Evolutionary conservation across 2,797 vertebrate species (phyloP), one percentile per base, ranked within the genome.

Genomic region (Masticophis lateralis): DNA sequence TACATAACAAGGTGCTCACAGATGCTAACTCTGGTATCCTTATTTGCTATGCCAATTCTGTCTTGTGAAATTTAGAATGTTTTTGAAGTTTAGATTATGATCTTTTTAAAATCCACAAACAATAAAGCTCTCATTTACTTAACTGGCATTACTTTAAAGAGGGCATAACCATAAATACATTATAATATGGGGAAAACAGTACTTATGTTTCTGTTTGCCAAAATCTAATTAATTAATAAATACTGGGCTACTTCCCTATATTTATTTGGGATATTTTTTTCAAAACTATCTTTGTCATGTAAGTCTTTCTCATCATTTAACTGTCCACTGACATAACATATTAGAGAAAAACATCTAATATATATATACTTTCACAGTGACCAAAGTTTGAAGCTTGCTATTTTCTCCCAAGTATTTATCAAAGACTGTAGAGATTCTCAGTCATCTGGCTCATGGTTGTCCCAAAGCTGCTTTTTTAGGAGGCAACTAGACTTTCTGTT

Each of bases 41-140:
- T 74, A 74, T 57, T 51, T 66, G 20, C 51, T 57, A 93, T 95
- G 96, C 94, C 95, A 94, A 95, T 95, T 90, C 89, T 89, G 95
- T 95, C 94, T 95, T 91, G 94, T 86, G 93, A 91, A 88, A 92
- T 92, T 51, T 94, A 94, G 92, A 91, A 91, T 94, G 91, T 93
- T 96, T 97, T 95, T 93, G 96, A 92, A 69, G 93, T 95, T 94
- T 95, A 61, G 92, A 94, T 91, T 92, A 79, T 89, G 88, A 92
- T 91, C 94, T 97, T 96, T 96, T 92, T n/a, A 96, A 96, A 94
- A 28, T n/a, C 32, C 93, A 93, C 87, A 93, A 94, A 94, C 69
- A 83, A 94, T 95, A 95, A 93, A 96, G 94, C 94, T 94, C 96
- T 95, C 96, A 66, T 55, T 16, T 20, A 57, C 92, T 93, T 57